Percentiles rank a stretch among this genome's conserved stretches.
phyloP scores from a whole-genome alignment of 2,797 vertebrate species.

The Morelia viridis region DNA sequence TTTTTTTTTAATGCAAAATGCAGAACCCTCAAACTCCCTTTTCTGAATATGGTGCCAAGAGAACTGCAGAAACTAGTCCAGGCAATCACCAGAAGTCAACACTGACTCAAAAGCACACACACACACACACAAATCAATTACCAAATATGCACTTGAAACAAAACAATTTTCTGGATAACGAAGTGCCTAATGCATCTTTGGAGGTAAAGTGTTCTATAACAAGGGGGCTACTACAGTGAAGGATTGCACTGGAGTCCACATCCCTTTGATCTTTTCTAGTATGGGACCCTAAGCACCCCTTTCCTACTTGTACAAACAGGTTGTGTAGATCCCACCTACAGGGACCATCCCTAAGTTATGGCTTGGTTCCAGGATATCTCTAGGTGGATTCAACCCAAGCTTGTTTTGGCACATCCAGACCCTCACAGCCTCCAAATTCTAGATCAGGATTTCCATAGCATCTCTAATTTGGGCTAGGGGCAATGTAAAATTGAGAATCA shows the following conservation, averaged over 20 bases:
- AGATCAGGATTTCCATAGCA: neutral
- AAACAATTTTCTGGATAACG: neutral
- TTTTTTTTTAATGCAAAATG: no score
- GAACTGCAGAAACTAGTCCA: neutral
- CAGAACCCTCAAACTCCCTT: neutral
- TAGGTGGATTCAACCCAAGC: neutral
- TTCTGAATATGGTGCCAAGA: neutral
- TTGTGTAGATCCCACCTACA: neutral
- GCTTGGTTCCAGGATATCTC: neutral
- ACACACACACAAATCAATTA: neutral
- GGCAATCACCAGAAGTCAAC: neutral
- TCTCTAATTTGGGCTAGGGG: neutral
- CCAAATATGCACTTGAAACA: neutral
- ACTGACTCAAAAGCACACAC: neutral
- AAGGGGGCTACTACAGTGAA: neutral
- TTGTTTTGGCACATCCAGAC: neutral
- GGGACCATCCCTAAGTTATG: neutral
- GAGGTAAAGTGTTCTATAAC: neutral
- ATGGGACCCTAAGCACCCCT: neutral
- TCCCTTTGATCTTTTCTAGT: neutral
- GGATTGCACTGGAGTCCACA: neutral
- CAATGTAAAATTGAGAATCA: neutral
- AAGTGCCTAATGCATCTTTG: neutral
- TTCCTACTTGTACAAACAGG: neutral
- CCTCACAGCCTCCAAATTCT: neutral